Evolutionary conservation across 2,888 invertebrate species (phyloP), one percentile per base, ranked within the genome.

Genomic region (Thera obeliscata): DNA sequence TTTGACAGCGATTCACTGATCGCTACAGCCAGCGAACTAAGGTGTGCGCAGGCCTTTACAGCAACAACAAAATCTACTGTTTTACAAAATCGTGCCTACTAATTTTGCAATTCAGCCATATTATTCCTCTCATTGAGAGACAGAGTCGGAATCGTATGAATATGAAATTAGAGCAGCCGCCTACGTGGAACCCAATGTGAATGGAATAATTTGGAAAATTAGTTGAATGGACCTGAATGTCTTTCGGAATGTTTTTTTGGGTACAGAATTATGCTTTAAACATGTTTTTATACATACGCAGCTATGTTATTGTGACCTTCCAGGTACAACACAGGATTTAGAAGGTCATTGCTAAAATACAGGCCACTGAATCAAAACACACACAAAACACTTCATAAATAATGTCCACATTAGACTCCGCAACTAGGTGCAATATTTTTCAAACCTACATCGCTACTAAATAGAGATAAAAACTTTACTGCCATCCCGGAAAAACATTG

Each of bases 401-500:
- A 22, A 22, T 22, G 22, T 22, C 22, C 22, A 22, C 22, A 22
- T 22, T 22, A 22, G 1, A 22, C 1, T 22, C 22, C 22, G 22
- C 22, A 22, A 22, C 6, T 38, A 50, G 7, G 6, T 50, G 12
- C 50, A 61, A 60, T 60, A 56, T 56, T 2, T 59, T 57, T 58
- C 48, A 41, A 70, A 46, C 64, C 67, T 67, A 69, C 72, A 64
- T 69, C 71, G 71, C 71, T 67, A 66, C 65, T 59, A 69, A 70
- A 69, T 70, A 66, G 68, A 67, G 67, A 71, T 74, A 64, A 64
- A 67, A 66, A 56, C 71, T 66, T 70, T 59, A 66, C 62, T 67
- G 66, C 66, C 70, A 73, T 74, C 68, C 70, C 72, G 65, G 66
- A 70, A 64, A 67, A 66, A 70, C 67, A 69, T 72, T 74, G 70